These are phyloP conservation scores for Limenitis camilla DNA, from an alignment of 2,888 invertebrate genomes.

Conservation along the genomic window DNA sequence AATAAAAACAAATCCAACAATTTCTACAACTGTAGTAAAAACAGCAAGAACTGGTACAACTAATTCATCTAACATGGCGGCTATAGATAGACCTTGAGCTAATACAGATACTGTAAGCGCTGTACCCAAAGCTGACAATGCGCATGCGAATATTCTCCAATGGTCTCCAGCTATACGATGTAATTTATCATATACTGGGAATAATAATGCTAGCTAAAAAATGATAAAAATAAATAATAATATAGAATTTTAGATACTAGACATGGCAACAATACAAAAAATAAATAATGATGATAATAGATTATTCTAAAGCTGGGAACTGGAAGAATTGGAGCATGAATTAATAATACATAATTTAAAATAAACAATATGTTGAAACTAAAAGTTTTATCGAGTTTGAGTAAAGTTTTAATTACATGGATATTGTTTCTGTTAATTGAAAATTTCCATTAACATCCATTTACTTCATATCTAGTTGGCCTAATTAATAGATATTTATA, in stretches of 20 bases:
- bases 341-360: no score
- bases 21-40: conserved; percentile 53
- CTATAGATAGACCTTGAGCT: conserved; percentile 49
- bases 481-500: no score
- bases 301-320: no score
- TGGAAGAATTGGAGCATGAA: no score
- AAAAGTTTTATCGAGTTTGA: no score
- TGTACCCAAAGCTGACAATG: conserved; percentile 57
- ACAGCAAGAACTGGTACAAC: conserved; percentile 53
- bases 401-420: no score
- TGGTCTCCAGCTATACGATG: conserved; percentile 55
- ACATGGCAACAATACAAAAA: no score
- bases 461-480: no score
- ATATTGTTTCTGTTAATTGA: no score
- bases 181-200: conserved; percentile 60
- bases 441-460: no score
- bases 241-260: neutral
- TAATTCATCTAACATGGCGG: conserved; percentile 52
- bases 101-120: conserved; percentile 54
- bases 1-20: conserved; percentile 63
- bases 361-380: no score
- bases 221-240: neutral
- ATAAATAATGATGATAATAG: no score
- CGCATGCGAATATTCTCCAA: conserved; percentile 61
- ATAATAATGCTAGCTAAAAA: conserved; percentile 59